Evolutionary conservation across 2,113 vertebrate species (phyloP).

Genomic region (Bubo scandiacus): DNA sequence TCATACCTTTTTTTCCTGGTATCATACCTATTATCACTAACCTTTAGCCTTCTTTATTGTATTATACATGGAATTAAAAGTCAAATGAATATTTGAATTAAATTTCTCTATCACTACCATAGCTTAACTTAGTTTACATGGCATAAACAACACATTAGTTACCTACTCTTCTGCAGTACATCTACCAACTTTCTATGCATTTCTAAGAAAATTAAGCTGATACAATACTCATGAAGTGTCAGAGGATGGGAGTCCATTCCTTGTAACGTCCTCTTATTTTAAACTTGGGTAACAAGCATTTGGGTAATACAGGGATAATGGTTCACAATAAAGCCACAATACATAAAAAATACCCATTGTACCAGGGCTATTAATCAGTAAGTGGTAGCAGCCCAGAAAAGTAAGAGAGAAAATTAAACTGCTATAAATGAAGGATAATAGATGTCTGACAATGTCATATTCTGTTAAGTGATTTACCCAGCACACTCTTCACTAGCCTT

Average conservation of each 20-base stretch:
- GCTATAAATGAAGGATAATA: conserved; percentile 43
- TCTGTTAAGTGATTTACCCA: conserved; percentile 43
- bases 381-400: neutral
- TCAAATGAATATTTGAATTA: neutral
- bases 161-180: neutral
- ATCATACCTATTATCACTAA: neutral
- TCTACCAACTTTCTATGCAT: neutral
- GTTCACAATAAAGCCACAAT: neutral
- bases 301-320: neutral
- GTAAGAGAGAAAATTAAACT: conserved; percentile 41
- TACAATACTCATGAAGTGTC: neutral
- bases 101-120: neutral
- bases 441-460: conserved; percentile 12
- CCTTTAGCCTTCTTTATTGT: neutral
- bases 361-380: neutral
- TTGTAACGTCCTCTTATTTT: neutral
- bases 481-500: neutral
- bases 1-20: neutral
- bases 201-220: neutral
- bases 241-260: neutral
- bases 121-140: neutral
- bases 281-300: neutral
- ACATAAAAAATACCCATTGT: neutral
- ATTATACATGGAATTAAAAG: neutral
- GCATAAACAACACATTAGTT: neutral